phyloP scores from a whole-genome alignment of 2,113 vertebrate genomes.

The Hiodon alosoides region DNA sequence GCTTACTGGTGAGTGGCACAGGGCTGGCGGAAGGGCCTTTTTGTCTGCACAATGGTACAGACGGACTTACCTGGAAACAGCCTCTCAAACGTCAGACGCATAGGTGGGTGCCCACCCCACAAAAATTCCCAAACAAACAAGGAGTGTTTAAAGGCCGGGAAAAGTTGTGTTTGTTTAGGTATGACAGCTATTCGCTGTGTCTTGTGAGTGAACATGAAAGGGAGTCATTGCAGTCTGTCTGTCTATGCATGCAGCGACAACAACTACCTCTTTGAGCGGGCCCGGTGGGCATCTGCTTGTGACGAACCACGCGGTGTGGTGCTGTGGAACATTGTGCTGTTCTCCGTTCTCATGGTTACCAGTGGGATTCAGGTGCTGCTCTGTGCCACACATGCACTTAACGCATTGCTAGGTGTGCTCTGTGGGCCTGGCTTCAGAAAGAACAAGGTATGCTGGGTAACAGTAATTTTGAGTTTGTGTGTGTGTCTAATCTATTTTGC shows the following conservation, averaged over 20 bases:
- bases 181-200: neutral
- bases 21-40: conserved; percentile 55
- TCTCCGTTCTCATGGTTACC: conserved; percentile 46
- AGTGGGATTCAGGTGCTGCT: conserved; percentile 53
- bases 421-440: conserved; percentile 44
- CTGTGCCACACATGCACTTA: conserved; percentile 51
- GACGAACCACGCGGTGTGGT: conserved; percentile 50
- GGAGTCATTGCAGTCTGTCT: neutral
- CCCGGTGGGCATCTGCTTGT: conserved; percentile 53
- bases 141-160: neutral
- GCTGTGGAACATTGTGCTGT: conserved; percentile 60
- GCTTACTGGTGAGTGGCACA: conserved; percentile 43
- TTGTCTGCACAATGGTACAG: conserved; percentile 53
- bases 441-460: conserved; percentile 46
- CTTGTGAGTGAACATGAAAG: neutral
- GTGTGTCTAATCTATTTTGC: neutral
- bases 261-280: conserved; percentile 50
- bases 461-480: neutral
- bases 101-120: conserved; percentile 34
- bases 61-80: conserved; percentile 48
- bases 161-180: conserved; percentile 10
- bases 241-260: conserved; percentile 30
- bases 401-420: conserved; percentile 48
- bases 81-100: conserved; percentile 39
- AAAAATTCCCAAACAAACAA: neutral